Base-by-base conservation (phyloP, 1,140 invertebrate species). In the Drosophila melanogaster region DNA sequence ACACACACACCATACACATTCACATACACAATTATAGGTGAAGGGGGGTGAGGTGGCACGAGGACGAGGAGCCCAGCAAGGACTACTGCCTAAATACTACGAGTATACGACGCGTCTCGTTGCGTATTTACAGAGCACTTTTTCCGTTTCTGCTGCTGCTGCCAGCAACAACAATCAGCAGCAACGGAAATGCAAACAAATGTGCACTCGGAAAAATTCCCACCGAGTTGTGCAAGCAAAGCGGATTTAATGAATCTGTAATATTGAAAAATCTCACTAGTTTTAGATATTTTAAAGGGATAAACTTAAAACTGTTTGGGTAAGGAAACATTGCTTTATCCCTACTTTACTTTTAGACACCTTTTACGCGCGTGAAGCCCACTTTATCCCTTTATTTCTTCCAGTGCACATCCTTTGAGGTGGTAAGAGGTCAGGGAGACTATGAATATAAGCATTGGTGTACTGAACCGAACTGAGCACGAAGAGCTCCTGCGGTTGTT, bases 51-150 rank as follows among this genome's bases (percentile, higher is more conserved):
- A 26, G 40, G 8, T 17, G 50, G 33, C 43, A n/a, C n/a, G n/a
- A 55, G 38, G 26, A 46, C 15, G 47, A 33, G 37, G 46, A 22
- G 47, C 41, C n/a, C 24, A 49, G 54, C 64, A 65, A 64, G 58
- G 54, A 49, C 75, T 76, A 46, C 75, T 76, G 61, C 85, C 61
- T 79, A 87, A 86, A 86, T 86, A 86, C 79, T 69, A 22, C 19
- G 19, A 22, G 19, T 22, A 81, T 56, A 81, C 69, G 75, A 76
- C 64, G 70, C 75, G 79, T 59, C 79, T 89, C 60, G 66, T 62
- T 73, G 76, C 84, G 62, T 89, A 87, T 89, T 89, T 87, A 57
- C 84, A 77, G 56, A 86, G 79, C 83, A 86, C 83, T 86, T 79
- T 85, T 86, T 74, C 62, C 60, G 58, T 77, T 65, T 62, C 71